Evolutionary conservation across 30 jellyfish, hydroid and myxozoan species (phyloP), one percentile per base, ranked within the genome.

Genomic region (Clytia hemisphaerica): DNA sequence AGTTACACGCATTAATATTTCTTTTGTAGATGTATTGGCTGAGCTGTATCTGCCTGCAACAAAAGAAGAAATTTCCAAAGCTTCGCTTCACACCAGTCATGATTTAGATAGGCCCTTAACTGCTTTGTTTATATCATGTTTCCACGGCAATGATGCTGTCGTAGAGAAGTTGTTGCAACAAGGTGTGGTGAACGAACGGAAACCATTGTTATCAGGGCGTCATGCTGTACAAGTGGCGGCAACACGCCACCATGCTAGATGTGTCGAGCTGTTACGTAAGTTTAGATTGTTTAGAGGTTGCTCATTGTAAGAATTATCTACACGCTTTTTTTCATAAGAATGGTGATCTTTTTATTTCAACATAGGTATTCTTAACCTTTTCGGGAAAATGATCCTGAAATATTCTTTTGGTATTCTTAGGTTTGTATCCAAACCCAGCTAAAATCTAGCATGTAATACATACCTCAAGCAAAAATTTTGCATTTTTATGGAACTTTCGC

Each of bases 251-350:
- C 83, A 77, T 4, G 5, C 77, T 31, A 71, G 54, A 37, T 84
- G 93, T 68, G 68, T 72, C 0, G 95, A 84, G 51, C 33, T 48
- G 1, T 25, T 84, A 33, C 73, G 95, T 84, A 76, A 76, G 93
- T 68, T 6, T n/a, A n/a, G n/a, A n/a, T n/a, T n/a, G n/a, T n/a
- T n/a, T n/a, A n/a, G n/a, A n/a, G n/a, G n/a, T n/a, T n/a, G n/a
- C n/a, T n/a, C n/a, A n/a, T n/a, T n/a, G n/a, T n/a, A n/a, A n/a
- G n/a, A n/a, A n/a, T n/a, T n/a, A n/a, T n/a, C n/a, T n/a, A n/a
- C n/a, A n/a, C n/a, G n/a, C n/a, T n/a, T n/a, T n/a, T n/a, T n/a
- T n/a, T n/a, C n/a, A n/a, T n/a, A n/a, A n/a, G n/a, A n/a, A n/a
- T n/a, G n/a, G n/a, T n/a, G n/a, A n/a, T n/a, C n/a, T n/a, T n/a